A percentile compares a stretch with the other conserved stretches of the same genome.
These are phyloP conservation scores for Eurytoma adleriae DNA, from an alignment of 2,888 invertebrate genomes.

Conservation along the genomic window DNA sequence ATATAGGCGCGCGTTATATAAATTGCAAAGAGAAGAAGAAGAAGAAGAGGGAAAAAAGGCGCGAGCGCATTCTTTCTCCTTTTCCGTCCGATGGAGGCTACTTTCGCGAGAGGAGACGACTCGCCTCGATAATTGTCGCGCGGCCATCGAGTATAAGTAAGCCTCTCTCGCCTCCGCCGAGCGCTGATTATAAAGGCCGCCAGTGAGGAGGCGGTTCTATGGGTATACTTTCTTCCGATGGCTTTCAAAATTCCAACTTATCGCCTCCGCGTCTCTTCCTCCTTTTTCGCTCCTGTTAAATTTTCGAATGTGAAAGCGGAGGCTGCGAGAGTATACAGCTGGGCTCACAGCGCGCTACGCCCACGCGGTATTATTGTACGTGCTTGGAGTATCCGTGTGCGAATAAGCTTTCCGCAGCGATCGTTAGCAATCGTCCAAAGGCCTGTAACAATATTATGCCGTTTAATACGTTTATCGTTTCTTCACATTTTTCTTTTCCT, in stretches of 20 bases:
- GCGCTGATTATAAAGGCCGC: slow-evolving; percentile 6
- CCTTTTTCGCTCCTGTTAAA: not conserved
- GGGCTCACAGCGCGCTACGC: too few species aligned
- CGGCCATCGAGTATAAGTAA: not conserved
- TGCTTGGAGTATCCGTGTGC: too few species aligned
- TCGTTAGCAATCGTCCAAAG: too few species aligned
- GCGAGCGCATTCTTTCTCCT: not conserved
- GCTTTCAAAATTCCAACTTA: slow-evolving; percentile 42
- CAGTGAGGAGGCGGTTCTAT: slow-evolving; percentile 28
- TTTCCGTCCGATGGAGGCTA: not conserved
- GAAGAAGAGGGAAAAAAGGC: not conserved
- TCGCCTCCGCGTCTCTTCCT: slow-evolving; percentile 1
- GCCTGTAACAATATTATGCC: too few species aligned
- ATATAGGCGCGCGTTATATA: slow-evolving; percentile 16
- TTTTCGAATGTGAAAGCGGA: slow-evolving; percentile 31
- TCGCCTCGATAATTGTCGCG: slow-evolving; percentile 31
- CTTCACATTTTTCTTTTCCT: too few species aligned
- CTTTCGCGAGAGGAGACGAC: slow-evolving; percentile 20
- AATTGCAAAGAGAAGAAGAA: not conserved
- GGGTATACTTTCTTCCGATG: slow-evolving; percentile 40
- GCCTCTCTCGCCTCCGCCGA: not conserved
- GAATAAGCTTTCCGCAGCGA: too few species aligned
- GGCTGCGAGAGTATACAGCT: not conserved
- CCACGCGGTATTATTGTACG: too few species aligned
- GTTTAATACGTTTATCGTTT: too few species aligned